Evolutionary conservation across 2,113 vertebrate species (phyloP).

Genomic region (Eptesicus fuscus): DNA sequence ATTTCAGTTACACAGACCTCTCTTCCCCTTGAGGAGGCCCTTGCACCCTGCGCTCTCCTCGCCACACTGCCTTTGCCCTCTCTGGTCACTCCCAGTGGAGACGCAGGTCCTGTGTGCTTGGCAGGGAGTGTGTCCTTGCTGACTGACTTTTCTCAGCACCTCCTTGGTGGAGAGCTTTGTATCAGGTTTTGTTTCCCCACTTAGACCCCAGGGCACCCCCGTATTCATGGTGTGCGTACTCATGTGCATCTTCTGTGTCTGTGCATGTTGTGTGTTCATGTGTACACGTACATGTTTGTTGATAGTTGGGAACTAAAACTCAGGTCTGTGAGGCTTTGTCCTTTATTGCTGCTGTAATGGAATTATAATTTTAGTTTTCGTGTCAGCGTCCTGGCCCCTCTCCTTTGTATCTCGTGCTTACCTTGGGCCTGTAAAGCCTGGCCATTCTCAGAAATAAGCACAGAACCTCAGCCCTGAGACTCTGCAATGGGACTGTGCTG

Average conservation of each 20-base stretch:
- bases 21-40: background rate
- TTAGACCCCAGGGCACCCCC: background rate
- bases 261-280: background rate
- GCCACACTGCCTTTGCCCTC: background rate
- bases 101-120: background rate
- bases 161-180: background rate
- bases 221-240: background rate
- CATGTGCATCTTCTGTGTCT: background rate
- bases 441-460: background rate
- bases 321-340: background rate
- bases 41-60: background rate
- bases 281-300: background rate
- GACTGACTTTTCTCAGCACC: background rate
- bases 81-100: background rate
- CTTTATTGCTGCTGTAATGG: background rate
- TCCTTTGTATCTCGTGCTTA: background rate
- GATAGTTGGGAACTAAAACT: background rate
- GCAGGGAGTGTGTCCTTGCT: background rate
- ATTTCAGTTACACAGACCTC: rapidly evolving
- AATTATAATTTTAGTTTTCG: too few species aligned
- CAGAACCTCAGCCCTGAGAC: background rate
- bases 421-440: background rate
- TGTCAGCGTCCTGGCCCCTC: background rate
- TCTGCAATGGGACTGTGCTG: too few species aligned
- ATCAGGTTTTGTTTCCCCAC: too few species aligned